Evolutionary conservation across 2,888 invertebrate genomes (phyloP), one percentile per base, ranked within the genome.

Genomic region (Scrobipalpa atriplicella): DNA sequence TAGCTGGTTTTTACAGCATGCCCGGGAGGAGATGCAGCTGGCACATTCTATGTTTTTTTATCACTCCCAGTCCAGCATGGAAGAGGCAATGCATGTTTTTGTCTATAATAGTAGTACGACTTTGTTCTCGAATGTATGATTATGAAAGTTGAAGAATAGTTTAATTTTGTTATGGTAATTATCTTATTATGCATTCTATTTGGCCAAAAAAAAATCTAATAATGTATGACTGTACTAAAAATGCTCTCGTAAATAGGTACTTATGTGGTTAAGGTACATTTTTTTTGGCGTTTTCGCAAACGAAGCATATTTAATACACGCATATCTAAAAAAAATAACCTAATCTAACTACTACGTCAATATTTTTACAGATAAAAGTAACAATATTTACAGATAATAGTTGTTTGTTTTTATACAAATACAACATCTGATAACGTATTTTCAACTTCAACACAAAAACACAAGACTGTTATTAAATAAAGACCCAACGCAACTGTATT

Each of bases 401-500:
- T 47, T n/a, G n/a, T n/a, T 47, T 47, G 47, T 47, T 47, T 47
- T 47, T n/a, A n/a, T 16, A 47, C 43, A 13, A 43, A n/a, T 16
- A 47, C 43, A 13, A 43, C 43, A 3, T 43, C 43, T 13, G 43
- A 43, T 43, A 43, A 13, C 43, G 11, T 3, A 13, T 43, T 43
- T 47, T 47, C 47, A 16, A 47, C 2, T n/a, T 5, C 3, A 16
- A 5, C n/a, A 47, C n/a, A 5, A 47, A 47, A 3, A 10, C n/a
- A 47, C 47, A n/a, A n/a, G n/a, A 3, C 16, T 47, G 47, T 47
- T 47, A n/a, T n/a, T 13, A 43, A 8, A 11, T 39, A 43, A 47
- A 47, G 47, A n/a, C n/a, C 7, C n/a, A 16, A 47, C 6, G 16
- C n/a, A 39, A 8, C 39, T 39, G 11, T 16, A 47, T 16, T 13